Conservation (phyloP, 2,797 vertebrate genomes). For the Nyctalus aviator region DNA sequence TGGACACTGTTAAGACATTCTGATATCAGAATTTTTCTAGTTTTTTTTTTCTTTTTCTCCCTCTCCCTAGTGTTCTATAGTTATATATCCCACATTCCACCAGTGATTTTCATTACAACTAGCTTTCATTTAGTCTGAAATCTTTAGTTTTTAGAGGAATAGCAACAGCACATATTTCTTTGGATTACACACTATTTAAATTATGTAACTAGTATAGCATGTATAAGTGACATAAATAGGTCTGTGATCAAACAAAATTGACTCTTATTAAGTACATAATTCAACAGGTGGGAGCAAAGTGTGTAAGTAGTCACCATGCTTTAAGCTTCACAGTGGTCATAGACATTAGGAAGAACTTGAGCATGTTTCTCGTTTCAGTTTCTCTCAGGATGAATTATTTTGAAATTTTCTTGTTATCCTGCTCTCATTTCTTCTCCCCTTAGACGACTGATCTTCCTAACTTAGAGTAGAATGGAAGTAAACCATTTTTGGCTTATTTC, state of each 20-base stretch:
- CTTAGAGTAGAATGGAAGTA: background rate
- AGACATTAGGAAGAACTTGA: background rate
- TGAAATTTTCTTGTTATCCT: background rate
- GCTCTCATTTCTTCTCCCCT: background rate
- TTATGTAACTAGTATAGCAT: background rate
- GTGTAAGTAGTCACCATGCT: background rate
- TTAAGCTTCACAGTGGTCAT: background rate
- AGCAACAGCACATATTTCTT: background rate
- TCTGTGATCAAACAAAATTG: background rate
- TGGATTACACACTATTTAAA: background rate
- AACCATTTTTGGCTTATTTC: background rate
- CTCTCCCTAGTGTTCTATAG: background rate
- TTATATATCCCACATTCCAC: background rate
- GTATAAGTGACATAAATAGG: background rate
- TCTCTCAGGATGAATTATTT: constrained; percentile 38
- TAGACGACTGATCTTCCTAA: background rate
- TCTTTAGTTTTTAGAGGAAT: background rate
- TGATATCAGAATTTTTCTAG: background rate
- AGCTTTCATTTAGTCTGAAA: background rate
- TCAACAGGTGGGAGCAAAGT: background rate
- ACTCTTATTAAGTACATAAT: background rate
- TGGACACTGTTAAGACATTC: background rate
- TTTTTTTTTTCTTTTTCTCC: background rate
- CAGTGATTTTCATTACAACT: background rate
- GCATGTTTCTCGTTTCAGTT: background rate